phyloP scores from a whole-genome alignment of 2,888 invertebrate genomes.

The Parnassius smintheus region DNA sequence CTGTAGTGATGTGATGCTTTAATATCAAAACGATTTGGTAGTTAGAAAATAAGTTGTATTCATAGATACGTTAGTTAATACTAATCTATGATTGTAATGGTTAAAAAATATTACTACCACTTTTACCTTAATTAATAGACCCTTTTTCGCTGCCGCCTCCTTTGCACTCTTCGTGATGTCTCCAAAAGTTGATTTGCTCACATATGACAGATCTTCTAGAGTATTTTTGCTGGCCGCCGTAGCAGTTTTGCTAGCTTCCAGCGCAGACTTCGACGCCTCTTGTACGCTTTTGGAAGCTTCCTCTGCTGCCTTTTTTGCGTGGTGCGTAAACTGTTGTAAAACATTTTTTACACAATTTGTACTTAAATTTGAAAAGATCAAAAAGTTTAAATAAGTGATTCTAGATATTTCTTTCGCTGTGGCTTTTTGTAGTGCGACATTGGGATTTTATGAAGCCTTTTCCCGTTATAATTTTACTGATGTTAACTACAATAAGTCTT shows the following conservation, averaged over 20 bases:
- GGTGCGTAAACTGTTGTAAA: conserved; percentile 85
- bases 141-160: conserved; percentile 92
- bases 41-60: too few species aligned
- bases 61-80: too few species aligned
- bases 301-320: conserved; percentile 93
- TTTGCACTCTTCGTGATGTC: conserved; percentile 95
- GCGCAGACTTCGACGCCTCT: conserved; percentile 91
- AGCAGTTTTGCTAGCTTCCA: conserved; percentile 93
- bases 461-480: too few species aligned
- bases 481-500: too few species aligned
- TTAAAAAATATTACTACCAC: background rate
- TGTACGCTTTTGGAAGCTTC: conserved; percentile 90
- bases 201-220: conserved; percentile 92
- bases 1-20: too few species aligned
- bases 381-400: too few species aligned
- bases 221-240: conserved; percentile 94
- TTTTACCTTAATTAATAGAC: conserved; percentile 86
- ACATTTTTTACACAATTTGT: background rate
- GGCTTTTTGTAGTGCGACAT: too few species aligned
- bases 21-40: too few species aligned
- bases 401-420: too few species aligned
- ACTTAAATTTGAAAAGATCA: too few species aligned
- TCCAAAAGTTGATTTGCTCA: conserved; percentile 93
- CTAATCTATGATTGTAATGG: background rate
- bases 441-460: too few species aligned